Evolutionary conservation across 2,888 invertebrate genomes (phyloP).

Genomic region (Andrena camellia): DNA sequence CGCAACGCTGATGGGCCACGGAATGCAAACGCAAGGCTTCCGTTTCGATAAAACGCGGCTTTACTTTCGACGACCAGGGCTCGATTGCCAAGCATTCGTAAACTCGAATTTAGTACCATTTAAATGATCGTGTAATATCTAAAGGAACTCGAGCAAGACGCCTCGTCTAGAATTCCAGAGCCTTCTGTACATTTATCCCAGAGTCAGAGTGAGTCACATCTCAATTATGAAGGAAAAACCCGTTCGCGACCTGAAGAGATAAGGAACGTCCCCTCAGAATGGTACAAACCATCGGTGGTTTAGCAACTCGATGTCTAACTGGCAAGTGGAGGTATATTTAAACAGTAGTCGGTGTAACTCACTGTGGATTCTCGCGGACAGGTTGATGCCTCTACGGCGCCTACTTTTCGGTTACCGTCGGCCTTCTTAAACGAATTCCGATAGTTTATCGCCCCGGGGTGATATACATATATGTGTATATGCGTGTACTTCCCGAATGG

Average conservation of each 20-base stretch:
- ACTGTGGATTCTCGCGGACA: neutral
- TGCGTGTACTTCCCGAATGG: slow-evolving; percentile 2
- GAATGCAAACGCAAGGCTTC: neutral
- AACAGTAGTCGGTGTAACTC: neutral
- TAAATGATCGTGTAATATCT: too few relatives aligned
- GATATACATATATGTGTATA: neutral
- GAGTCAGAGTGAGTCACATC: too few relatives aligned
- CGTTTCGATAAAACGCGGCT: neutral
- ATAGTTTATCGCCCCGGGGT: slow-evolving; percentile 23
- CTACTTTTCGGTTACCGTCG: neutral
- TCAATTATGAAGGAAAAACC: too few relatives aligned
- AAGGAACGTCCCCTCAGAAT: too few relatives aligned
- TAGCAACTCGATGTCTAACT: neutral
- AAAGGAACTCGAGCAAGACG: too few relatives aligned
- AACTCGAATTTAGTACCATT: too few relatives aligned
- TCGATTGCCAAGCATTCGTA: too few relatives aligned
- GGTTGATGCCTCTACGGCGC: neutral
- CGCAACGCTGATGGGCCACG: neutral
- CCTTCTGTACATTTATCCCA: too few relatives aligned
- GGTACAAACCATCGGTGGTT: too few relatives aligned
- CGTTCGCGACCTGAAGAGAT: too few relatives aligned
- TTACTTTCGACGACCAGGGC: too few relatives aligned
- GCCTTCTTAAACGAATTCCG: slow-evolving; percentile 38
- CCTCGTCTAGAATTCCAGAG: too few relatives aligned
- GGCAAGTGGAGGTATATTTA: neutral